Evolutionary conservation across 2,113 vertebrate species (phyloP), one percentile per base, ranked within the genome.

Genomic region (Cololabis saira): DNA sequence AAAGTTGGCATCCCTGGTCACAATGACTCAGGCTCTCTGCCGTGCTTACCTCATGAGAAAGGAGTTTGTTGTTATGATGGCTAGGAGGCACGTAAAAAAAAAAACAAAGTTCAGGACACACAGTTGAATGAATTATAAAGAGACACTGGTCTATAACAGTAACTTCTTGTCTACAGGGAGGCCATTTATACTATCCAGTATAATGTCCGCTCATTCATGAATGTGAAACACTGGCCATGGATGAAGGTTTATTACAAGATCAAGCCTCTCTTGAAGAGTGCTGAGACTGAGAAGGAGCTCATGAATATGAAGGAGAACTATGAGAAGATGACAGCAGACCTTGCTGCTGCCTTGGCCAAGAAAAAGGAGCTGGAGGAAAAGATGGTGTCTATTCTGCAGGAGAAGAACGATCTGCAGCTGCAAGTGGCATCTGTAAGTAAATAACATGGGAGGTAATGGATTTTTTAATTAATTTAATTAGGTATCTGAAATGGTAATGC

Each of bases 281-380:
- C 92, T 0, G 95, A 97, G 83, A 96, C 96, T 70, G 95, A 96
- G 2, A 94, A 97, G 27, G 95, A 97, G 88, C 92, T 95, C n/a
- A n/a, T 0, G 92, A 91, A 96, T 82, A 82, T 95, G 71, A 96
- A 95, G 88, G 94, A 93, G 85, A 95, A 95, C 81, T 90, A 95
- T 89, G 93, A 85, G 8, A 98, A 96, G 84, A 95, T 92, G 45
- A 92, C 96, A 41, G 75, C 93, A 1, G 94, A 95, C 10, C 92
- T 97, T 0, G 68, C 91, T 0, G 91, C 96, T 44, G 91, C 91
- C 21, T 59, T 92, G 59, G 83, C 88, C 42, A 92, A 91, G 72
- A 93, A 92, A 60, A 93, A 93, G 49, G 91, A 92, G 53, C 84
- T 93, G 58, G 92, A 92, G 53, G 91, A 92, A 74, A 93, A 92